Base-by-base conservation (phyloP, 2,113 vertebrate genomes). In the Nothoprocta pentlandii region DNA sequence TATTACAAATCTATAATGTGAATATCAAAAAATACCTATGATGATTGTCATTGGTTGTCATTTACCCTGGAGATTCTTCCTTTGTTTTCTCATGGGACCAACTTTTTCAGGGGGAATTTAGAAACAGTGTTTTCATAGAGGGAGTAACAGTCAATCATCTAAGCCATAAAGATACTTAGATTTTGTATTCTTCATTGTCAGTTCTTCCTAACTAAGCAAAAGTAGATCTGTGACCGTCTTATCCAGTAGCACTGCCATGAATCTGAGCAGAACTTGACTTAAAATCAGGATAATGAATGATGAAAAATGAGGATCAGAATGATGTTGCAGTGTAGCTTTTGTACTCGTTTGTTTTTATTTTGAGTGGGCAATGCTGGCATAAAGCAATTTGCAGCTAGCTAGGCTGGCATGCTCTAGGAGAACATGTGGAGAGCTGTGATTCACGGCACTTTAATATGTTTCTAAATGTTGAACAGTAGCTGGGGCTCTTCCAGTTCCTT, bases 391-490 rank as follows among this genome's bases (percentile, higher is more conserved):
- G 34, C 73, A 92, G 47, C 49, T 93, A 26, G 41, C 59, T 53
- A 9, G 79, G 16, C 73, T 93, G 66, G 64, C 92, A 80, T 93
- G 44, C 56, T 95, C 25, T 86, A 62, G 56, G 68, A 92, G 42
- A 77, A 13, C 44, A 17, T 76, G 80, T 85, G 68, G 93, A 71
- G 68, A 85, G 61, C 68, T 83, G 54, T 79, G 91, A 89, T 80
- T 93, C 91, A 87, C 90, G 73, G 70, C 61, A 85, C 80, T 92
- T 86, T 81, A 91, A 75, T 80, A 42, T 93, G 49, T 93, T 73
- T 85, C 85, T 56, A 89, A 80, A 77, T 92, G 42, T 90, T 95
- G 92, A 95, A 73, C 87, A 94, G 93, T 90, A 83, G 47, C 69
- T 87, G 88, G 82, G 92, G 34, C 80, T 92, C 42, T 95, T 73